phyloP scores from a whole-genome alignment of 2,888 invertebrate genomes.

The Gryllus longicercus region DNA sequence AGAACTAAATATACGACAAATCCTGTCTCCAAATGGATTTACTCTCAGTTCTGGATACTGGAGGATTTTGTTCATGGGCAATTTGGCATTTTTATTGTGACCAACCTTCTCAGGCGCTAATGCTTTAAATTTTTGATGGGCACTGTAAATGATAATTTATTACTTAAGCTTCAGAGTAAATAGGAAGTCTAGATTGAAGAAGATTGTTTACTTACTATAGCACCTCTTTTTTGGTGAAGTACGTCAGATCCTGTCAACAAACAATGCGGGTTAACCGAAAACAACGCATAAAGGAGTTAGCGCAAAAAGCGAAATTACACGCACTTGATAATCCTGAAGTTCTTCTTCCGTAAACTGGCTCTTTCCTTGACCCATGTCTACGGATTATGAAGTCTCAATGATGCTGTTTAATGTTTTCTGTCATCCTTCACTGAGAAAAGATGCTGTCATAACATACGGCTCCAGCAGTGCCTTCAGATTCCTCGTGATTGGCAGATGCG shows the following conservation, averaged over 20 bases:
- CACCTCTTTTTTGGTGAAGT: conserved; percentile 90
- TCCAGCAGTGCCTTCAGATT: too few relatives aligned
- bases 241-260: conserved; percentile 77
- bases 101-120: conserved; percentile 87
- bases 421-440: too few relatives aligned
- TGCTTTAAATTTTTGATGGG: conserved; percentile 85
- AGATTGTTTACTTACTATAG: conserved; percentile 66
- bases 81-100: conserved; percentile 80
- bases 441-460: too few relatives aligned
- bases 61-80: conserved; percentile 78
- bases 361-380: conserved; percentile 71
- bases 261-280: conserved; percentile 30
- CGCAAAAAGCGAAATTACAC: not conserved
- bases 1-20: conserved; percentile 88
- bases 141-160: conserved; percentile 55
- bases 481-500: too few relatives aligned
- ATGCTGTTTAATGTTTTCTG: too few relatives aligned
- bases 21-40: conserved; percentile 87
- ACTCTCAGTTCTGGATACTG: conserved; percentile 84
- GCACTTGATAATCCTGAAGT: conserved; percentile 84
- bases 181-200: conserved; percentile 11
- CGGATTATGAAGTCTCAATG: too few relatives aligned
- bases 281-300: conserved; percentile 21
- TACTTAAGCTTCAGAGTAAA: conserved; percentile 22
- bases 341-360: conserved; percentile 86